A percentile compares a stretch with the other conserved stretches of the same genome.
Conservation (phyloP, 2,888 invertebrate genomes). For the Plagiodera versicolora region DNA sequence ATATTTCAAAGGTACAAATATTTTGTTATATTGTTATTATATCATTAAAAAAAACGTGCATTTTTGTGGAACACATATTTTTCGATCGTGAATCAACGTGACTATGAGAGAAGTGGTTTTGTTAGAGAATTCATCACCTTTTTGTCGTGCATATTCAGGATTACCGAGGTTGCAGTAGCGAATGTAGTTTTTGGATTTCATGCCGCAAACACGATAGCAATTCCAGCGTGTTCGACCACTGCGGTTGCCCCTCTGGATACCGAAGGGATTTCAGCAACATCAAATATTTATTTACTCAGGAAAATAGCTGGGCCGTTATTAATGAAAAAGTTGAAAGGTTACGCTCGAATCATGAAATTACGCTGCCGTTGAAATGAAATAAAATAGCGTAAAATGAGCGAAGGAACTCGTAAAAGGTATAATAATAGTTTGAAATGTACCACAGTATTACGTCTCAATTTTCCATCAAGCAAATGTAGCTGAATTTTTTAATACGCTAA, state of each 20-base stretch:
- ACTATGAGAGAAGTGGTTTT: neutral
- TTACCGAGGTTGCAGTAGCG: neutral
- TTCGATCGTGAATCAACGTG: neutral
- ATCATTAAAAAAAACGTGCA: no score
- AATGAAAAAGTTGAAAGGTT: neutral
- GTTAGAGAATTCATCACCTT: neutral
- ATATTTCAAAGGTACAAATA: no score
- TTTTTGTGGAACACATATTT: no score
- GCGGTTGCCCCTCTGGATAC: neutral
- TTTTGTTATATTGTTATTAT: no score
- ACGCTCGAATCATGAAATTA: neutral
- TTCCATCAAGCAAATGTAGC: no score
- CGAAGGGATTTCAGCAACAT: neutral
- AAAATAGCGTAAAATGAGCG: no score
- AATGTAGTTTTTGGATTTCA: neutral
- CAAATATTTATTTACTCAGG: neutral
- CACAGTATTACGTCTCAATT: no score
- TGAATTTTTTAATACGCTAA: no score
- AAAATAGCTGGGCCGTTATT: neutral
- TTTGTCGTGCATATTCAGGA: neutral
- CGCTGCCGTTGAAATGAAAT: neutral
- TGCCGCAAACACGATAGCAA: neutral
- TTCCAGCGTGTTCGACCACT: neutral
- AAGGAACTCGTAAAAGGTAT: no score
- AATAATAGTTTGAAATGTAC: no score